Evolutionary conservation across 2,113 vertebrate genomes (phyloP), one percentile per base, ranked within the genome.

Genomic region (Hippolais icterina): DNA sequence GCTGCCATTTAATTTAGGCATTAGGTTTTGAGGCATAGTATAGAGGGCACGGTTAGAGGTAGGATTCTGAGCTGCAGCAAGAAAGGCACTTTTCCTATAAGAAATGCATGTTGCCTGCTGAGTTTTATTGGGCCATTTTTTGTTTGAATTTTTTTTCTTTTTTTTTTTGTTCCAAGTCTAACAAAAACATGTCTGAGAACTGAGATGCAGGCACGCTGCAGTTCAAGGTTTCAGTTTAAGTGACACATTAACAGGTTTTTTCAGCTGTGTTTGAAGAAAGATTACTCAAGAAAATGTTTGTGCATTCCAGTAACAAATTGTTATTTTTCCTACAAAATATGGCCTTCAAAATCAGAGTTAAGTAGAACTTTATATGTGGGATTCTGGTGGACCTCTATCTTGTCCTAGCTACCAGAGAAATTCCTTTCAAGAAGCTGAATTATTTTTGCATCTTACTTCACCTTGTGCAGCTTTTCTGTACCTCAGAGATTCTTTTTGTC

Each of bases 261-360:
- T 17, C 97, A 96, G 86, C 95, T 97, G 90, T 97, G 93, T 97
- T 97, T 97, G 83, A 91, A 68, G 83, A 95, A 96, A 91, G 96
- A 87, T 97, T 96, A 94, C 93, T 96, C 83, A 94, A 92, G 86
- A 94, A 96, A 94, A 71, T 92, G 53, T 95, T 96, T 95, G 88
- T 97, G 83, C 76, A 89, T 89, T 94, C 89, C 92, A 65, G 28
- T 77, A 81, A 57, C 27, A 80, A 83, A 56, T n/a, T 52, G 69
- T 46, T 84, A 17, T 68, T 90, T 92, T 89, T 66, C 68, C 54
- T 78, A 60, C 22, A 90, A 91, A 93, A 76, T 33, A 27, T 3
- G 15, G 16, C 65, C 70, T 91, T 28, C 37, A 6, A 17, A 72
- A 63, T 59, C n/a, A 35, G 42, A 29, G 60, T 65, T 53, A 53